A percentile compares a stretch with the other conserved stretches of the same genome.
These are phyloP conservation scores for Tetragnatha versicolor DNA, from an alignment of 1,140 invertebrate genomes.

Conservation along the genomic window DNA sequence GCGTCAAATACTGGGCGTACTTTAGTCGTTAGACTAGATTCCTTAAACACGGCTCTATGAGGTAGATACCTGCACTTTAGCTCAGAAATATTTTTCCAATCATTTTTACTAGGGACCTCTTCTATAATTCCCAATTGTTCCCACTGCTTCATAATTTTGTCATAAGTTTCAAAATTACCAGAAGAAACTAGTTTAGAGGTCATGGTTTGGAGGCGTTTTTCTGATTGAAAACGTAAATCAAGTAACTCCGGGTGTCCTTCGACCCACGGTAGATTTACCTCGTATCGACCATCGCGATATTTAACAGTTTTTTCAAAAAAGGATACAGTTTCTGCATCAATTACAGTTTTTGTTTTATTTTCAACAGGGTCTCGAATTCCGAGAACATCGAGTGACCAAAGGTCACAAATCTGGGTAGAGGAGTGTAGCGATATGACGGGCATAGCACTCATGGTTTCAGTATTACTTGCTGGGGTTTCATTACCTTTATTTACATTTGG, in stretches of 20 bases:
- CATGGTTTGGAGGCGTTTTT: neutral
- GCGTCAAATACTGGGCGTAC: neutral
- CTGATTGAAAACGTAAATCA: neutral
- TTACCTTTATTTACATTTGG: no score
- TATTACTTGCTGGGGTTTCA: neutral
- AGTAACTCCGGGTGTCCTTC: neutral
- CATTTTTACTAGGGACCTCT: neutral
- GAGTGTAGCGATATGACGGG: no score
- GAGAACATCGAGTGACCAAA: neutral
- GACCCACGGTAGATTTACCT: neutral
- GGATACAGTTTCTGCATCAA: neutral
- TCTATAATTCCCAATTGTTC: conserved; percentile 1
- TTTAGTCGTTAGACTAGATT: neutral
- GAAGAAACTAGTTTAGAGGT: neutral
- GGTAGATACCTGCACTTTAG: neutral
- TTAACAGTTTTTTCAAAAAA: neutral
- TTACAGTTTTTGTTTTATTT: neutral
- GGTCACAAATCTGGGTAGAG: no score
- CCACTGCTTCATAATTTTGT: neutral
- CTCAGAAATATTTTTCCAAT: neutral
- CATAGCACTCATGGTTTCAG: neutral
- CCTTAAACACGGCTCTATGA: neutral
- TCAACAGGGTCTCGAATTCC: neutral
- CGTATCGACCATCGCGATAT: no score
- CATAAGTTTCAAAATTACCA: conserved; percentile 1